Base-by-base conservation (phyloP, 2,888 invertebrate species). In the Sesamia inferens region DNA sequence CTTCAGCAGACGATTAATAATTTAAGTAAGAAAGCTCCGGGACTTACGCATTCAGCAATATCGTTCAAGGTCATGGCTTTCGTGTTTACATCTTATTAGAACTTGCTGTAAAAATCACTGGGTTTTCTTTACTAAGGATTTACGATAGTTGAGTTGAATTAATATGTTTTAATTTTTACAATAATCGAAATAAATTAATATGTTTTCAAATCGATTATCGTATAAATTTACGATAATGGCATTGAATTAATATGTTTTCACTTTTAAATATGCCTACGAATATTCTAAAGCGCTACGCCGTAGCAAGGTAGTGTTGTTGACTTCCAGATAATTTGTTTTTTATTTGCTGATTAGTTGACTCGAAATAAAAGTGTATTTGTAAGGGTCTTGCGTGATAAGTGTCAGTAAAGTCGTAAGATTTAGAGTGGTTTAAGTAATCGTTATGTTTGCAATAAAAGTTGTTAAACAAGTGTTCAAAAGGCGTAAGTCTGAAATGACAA, bases 51-150 rank as follows among this genome's bases (percentile, higher is more conserved):
- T 88, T 86, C 80, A 80, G 74, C 74, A 85, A 85, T 85, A 86
- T 82, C 81, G 78, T 76, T 84, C 89, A 91, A 82, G 92, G 93
- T 82, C 90, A 81, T 61, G 84, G 84, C 74, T 86, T 83, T 83
- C 88, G 86, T 89, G 92, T 89, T 90, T 88, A 87, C 74, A 85
- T 88, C 90, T 90, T 89, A 88, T 91, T 90, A 88, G 77, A 81
- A 81, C 67, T 81, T 75, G 71, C 72, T 44, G 78, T 80, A 86
- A 79, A 79, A 84, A 82, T 80, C 78, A 83, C 77, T 67, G 70
- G 67, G 68, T 44, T 54, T 63, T 51, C 57, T 47, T 63, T 79
- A 87, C 86, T 72, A 84, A 14, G 58, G 57, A 80, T 77, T 79
- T 71, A 71, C 79, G 79, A 74, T 57, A 39, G 67, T 76, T 63